phyloP scores from a whole-genome alignment of 2,113 vertebrate genomes.

The Ageneiosus marmoratus region DNA sequence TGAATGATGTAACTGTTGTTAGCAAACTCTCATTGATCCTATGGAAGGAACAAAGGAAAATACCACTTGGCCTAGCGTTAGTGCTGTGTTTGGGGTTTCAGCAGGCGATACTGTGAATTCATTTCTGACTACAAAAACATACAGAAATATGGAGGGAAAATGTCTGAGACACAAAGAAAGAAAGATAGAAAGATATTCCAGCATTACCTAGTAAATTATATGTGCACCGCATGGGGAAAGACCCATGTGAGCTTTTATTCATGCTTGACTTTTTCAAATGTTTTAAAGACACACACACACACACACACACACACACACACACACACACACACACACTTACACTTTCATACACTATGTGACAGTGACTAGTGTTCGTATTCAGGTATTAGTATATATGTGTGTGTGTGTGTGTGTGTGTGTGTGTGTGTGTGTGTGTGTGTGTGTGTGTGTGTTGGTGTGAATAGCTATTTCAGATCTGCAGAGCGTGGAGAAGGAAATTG shows the following conservation, averaged over 20 bases:
- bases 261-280: background rate
- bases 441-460: constrained; percentile 2
- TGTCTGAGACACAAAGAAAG: background rate
- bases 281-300: background rate
- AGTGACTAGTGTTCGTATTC: background rate
- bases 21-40: background rate
- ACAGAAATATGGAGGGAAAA: background rate
- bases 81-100: background rate
- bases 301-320: background rate
- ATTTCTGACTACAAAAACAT: too few relatives aligned
- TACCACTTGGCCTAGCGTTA: background rate
- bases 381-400: background rate
- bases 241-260: background rate
- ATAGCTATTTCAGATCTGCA: constrained; percentile 13
- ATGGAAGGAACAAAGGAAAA: background rate
- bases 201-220: background rate
- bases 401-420: background rate
- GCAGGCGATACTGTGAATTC: background rate
- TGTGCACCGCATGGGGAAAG: background rate
- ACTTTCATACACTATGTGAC: background rate
- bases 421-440: constrained; percentile 22
- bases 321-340: background rate
- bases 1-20: background rate
- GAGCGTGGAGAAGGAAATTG: constrained; percentile 30
- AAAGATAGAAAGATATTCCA: background rate